Evolutionary conservation across 2,888 invertebrate genomes (phyloP), one percentile per base, ranked within the genome.

Genomic region (Drosophila kanekoi): DNA sequence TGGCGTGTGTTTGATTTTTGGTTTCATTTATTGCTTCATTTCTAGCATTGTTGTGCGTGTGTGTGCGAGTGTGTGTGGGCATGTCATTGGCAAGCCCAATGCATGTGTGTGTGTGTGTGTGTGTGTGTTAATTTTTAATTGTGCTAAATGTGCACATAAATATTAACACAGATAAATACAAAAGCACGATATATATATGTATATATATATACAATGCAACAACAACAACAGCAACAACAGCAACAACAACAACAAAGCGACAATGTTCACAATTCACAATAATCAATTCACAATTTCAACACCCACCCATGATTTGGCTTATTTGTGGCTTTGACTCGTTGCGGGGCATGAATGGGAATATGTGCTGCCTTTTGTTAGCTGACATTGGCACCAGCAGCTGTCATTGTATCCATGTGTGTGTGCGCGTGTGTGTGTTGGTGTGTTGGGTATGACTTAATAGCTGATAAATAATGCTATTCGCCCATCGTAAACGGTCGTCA

Each of bases 71-170:
- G 71, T 70, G 64, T 66, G 62, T 58, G 38, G 65, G 62, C 62
- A 65, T 66, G 74, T 71, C 77, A 71, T 59, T 79, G 76, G 20
- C 63, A 64, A 48, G 0, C 54, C 13, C 48, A 18, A 32, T 6
- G 51, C 9, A n/a, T 54, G 43, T 51, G 47, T 51, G 37, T 6
- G 51, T 51, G 37, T 6, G 51, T 51, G 47, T 51, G 40, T 71
- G 66, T 74, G 44, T 74, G 71, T 72, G 81, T 83, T 75, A 81
- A 75, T 74, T 87, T 89, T 85, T 85, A 85, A 85, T 85, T 85
- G 89, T 82, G 88, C 88, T 86, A 89, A 88, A 89, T 86, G 79
- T 81, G 77, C 82, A 81, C 87, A 85, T 82, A 85, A 85, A 79
- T 79, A 77, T 72, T 60, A 68, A 71, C 57, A 61, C 16, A 69